Conservation (phyloP, 2,113 vertebrate genomes). For the Silurus meridionalis region DNA sequence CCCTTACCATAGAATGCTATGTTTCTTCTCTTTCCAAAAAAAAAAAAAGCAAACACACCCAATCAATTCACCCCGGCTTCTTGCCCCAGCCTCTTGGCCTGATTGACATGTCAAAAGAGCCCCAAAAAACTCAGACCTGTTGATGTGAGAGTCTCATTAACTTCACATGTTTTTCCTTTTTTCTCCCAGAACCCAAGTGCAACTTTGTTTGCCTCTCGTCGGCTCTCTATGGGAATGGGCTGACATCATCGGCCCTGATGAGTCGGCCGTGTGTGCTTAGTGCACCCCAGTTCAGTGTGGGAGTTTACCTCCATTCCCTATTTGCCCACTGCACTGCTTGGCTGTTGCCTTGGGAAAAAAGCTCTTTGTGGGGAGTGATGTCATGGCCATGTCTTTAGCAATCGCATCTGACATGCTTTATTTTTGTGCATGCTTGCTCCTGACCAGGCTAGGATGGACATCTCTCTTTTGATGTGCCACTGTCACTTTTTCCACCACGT, state of each 20-base stretch:
- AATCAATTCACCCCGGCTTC: constrained; percentile 30
- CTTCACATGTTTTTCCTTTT: constrained; percentile 54
- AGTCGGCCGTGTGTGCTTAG: constrained; percentile 56
- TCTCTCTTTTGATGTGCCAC: constrained; percentile 55
- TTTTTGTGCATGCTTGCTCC: constrained; percentile 72
- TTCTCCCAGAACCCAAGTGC: constrained; percentile 56
- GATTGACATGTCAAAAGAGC: constrained; percentile 50
- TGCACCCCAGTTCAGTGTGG: constrained; percentile 51
- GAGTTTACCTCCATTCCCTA: constrained; percentile 31
- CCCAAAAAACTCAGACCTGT: constrained; percentile 44
- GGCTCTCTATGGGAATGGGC: constrained; percentile 67
- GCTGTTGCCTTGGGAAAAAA: constrained; percentile 50
- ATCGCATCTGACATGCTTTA: constrained; percentile 76
- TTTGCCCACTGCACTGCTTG: constrained; percentile 24
- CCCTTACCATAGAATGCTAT: constrained; percentile 8
- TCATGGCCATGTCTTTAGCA: constrained; percentile 68
- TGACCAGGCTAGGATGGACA: constrained; percentile 56
- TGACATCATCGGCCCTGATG: constrained; percentile 71
- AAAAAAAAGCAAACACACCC: constrained; percentile 44
- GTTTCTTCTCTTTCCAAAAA: not conserved
- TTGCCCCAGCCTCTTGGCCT: constrained; percentile 42
- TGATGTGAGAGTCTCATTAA: constrained; percentile 64
- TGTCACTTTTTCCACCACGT: constrained; percentile 60
- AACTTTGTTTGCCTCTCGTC: constrained; percentile 62
- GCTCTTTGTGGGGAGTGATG: constrained; percentile 67